Evolutionary conservation across 2,888 invertebrate species (phyloP).

Genomic region (Ptychoptera albimana): DNA sequence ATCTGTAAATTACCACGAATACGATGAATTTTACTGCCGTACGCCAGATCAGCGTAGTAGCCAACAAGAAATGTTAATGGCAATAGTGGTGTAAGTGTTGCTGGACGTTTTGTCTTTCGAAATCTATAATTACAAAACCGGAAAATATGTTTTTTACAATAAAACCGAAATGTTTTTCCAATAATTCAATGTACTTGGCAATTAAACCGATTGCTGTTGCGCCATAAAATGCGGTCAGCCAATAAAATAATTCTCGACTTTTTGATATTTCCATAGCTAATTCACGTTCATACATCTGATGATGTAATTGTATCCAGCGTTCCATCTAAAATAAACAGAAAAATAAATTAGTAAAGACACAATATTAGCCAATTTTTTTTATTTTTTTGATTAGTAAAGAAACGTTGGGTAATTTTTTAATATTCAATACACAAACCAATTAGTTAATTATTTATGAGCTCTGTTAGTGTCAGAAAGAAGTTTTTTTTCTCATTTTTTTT

Average conservation of each 20-base stretch:
- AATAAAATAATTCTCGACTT: slow-evolving; percentile 54
- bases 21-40: slow-evolving; percentile 59
- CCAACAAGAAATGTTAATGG: slow-evolving; percentile 54
- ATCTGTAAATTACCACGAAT: slow-evolving; percentile 45
- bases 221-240: slow-evolving; percentile 51
- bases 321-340: slow-evolving; percentile 41
- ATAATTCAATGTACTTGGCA: slow-evolving; percentile 30
- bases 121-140: slow-evolving; percentile 30
- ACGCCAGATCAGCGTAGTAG: slow-evolving; percentile 61
- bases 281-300: slow-evolving; percentile 59
- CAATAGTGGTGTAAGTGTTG: slow-evolving; percentile 46
- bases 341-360: slow-evolving; percentile 5
- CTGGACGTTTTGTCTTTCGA: slow-evolving; percentile 41
- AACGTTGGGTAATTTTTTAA: too few relatives aligned
- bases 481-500: too few relatives aligned
- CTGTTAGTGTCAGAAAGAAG: too few relatives aligned
- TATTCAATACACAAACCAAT: too few relatives aligned
- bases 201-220: slow-evolving; percentile 36
- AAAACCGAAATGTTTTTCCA: too few relatives aligned
- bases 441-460: too few relatives aligned
- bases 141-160: slow-evolving; percentile 22
- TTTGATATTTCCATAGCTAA: slow-evolving; percentile 54
- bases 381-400: not conserved
- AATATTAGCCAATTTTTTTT: slow-evolving; percentile 1
- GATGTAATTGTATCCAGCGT: slow-evolving; percentile 64